These are phyloP conservation scores for Plestiodon gilberti DNA, from an alignment of 2,113 vertebrate genomes.

Conservation along the genomic window DNA sequence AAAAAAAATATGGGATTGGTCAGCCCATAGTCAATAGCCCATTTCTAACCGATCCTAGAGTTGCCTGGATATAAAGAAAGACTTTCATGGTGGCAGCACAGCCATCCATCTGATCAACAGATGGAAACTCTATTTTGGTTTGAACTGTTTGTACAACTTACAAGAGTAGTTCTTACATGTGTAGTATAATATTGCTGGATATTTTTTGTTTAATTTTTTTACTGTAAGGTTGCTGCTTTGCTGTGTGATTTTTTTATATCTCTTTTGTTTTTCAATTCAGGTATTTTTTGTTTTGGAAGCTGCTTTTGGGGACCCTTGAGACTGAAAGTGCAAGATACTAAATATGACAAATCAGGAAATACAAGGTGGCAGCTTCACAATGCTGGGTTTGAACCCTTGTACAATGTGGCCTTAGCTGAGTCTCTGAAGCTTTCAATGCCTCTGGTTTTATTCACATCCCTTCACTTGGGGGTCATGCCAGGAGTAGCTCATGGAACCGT, in stretches of 20 bases:
- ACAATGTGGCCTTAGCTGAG: not conserved
- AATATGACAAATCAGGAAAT: not conserved
- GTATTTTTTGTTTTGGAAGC: not conserved
- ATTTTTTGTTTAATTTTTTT: no score
- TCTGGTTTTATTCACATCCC: not conserved
- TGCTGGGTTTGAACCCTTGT: not conserved
- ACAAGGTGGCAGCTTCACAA: not conserved
- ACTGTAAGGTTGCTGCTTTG: no score
- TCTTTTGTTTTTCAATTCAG: no score
- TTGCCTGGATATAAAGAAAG: not conserved
- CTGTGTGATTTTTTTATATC: no score
- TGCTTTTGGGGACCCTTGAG: no score
- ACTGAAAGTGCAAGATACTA: no score
- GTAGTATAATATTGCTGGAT: no score
- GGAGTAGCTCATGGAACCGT: not conserved
- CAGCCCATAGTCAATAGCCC: not conserved
- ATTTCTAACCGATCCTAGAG: not conserved
- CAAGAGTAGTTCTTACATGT: not conserved
- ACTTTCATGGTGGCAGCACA: not conserved
- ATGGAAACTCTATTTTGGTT: constrained; percentile 10
- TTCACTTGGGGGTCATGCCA: not conserved
- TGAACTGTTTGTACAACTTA: constrained; percentile 5
- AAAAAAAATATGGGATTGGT: not conserved
- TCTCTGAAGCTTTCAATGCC: not conserved
- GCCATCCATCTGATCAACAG: not conserved